Evolutionary conservation across 2,113 vertebrate species (phyloP).

Genomic region (Excalfactoria chinensis): DNA sequence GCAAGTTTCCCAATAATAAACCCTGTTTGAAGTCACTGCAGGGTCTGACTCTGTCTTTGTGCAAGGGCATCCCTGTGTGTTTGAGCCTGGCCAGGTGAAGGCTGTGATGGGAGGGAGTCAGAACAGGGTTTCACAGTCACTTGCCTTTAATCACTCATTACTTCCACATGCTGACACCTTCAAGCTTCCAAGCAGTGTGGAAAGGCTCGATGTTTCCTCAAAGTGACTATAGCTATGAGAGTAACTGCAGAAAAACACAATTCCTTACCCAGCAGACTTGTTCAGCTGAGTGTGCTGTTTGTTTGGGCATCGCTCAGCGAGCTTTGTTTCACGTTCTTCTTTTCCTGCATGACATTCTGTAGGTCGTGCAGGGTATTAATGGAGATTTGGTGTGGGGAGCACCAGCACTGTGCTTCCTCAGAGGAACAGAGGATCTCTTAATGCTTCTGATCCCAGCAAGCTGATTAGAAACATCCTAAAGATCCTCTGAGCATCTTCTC

Average conservation of each 20-base stretch:
- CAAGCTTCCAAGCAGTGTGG: background rate
- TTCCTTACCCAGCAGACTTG: background rate
- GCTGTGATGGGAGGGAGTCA: background rate
- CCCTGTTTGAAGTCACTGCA: background rate
- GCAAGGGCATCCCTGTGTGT: background rate
- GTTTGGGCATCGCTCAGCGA: background rate
- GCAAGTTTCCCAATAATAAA: background rate
- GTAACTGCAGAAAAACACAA: background rate
- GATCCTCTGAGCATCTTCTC: background rate
- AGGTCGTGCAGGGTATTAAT: background rate
- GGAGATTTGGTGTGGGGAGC: background rate
- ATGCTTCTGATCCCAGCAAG: background rate
- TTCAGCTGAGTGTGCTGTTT: fast-evolving
- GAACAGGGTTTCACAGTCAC: background rate
- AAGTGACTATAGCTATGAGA: background rate
- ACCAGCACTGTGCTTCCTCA: background rate
- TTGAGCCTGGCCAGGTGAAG: background rate
- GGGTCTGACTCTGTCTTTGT: background rate
- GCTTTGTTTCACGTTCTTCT: background rate
- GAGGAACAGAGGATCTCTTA: background rate
- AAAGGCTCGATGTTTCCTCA: background rate
- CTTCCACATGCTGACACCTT: background rate
- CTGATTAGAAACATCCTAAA: background rate
- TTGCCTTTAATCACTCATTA: background rate
- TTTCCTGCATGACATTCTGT: background rate